Evolutionary conservation across 2,888 invertebrate species (phyloP).

Genomic region (Campoletis raptor): DNA sequence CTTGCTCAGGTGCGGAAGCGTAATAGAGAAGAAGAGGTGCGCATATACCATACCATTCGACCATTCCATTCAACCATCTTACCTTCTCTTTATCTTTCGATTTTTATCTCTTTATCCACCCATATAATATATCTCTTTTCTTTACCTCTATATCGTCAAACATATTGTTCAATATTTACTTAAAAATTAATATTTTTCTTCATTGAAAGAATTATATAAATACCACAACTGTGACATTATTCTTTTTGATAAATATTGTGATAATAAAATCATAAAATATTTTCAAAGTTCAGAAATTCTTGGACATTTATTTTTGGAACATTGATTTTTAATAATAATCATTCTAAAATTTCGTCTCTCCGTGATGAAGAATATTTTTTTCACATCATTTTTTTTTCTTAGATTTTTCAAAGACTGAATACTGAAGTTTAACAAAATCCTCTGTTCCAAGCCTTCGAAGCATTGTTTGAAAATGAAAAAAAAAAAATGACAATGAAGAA

Average conservation of each 20-base stretch:
- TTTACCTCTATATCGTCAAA: neutral
- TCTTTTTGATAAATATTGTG: neutral
- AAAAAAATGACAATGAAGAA: neutral
- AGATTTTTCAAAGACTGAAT: neutral
- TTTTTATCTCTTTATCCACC: conserved; percentile 63
- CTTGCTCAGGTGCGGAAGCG: conserved; percentile 91
- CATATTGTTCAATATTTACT: neutral
- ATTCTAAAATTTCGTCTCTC: too few species aligned
- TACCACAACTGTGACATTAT: too few species aligned
- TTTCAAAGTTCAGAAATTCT: neutral
- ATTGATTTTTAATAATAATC: too few species aligned
- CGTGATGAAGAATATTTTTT: too few species aligned
- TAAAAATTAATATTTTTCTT: neutral
- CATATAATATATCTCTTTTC: neutral
- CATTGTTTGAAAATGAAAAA: neutral
- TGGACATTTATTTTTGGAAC: neutral
- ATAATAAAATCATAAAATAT: neutral
- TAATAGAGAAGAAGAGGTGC: conserved; percentile 85
- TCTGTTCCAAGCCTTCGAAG: neutral
- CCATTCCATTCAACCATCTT: conserved; percentile 76
- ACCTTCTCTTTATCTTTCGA: conserved; percentile 57
- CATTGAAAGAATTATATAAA: neutral
- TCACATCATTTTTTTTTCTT: neutral
- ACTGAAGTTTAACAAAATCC: neutral
- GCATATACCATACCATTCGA: conserved; percentile 83